Evolutionary conservation across 2,113 vertebrate species (phyloP), one percentile per base, ranked within the genome.

Genomic region (Clinocottus analis): DNA sequence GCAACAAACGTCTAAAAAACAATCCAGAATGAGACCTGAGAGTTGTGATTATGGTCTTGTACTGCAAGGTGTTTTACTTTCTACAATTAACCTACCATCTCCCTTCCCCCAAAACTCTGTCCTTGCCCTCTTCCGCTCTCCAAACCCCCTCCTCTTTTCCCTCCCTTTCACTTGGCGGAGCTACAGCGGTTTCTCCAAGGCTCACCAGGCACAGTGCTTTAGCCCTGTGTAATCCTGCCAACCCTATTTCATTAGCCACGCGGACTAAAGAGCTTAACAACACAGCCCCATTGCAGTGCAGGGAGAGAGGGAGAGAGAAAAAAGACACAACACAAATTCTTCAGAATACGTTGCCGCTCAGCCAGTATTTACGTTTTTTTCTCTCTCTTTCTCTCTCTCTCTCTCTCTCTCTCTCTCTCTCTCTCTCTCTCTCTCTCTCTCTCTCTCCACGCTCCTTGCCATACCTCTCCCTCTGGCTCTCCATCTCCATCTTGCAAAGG

Each of bases 251-350:
- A 95, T 95, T 94, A 94, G 94, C 91, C 92, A 93, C 78, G 89
- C 92, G 87, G 92, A 92, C 93, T 94, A 95, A 95, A 95, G 90
- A 92, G 94, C 93, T 94, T 95, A 95, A 89, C 91, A 73, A 90
- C 90, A 91, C 86, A 88, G 88, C 74, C 91, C 90, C 90, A 91
- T 92, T 71, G 71, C 91, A 91, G 80, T 53, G 69, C 75, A 83
- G 65, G 62, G 65, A 79, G 56, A 73, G 74, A 80, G 77, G 37
- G 62, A 56, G 56, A 3, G 37, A 61, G 69, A 82, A 85, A 83
- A 70, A 56, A 29, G 14, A 75, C 69, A 82, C 80, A 89, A 89
- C 89, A 89, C 91, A 94, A 92, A 94, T 88, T 93, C 85, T 86
- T 92, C 88, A 79, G 92, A 94, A 93, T 92, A 93, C 88, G 91